Evolutionary conservation across 2,797 vertebrate species (phyloP), one percentile per base, ranked within the genome.

Genomic region (Micromesistius poutassou): DNA sequence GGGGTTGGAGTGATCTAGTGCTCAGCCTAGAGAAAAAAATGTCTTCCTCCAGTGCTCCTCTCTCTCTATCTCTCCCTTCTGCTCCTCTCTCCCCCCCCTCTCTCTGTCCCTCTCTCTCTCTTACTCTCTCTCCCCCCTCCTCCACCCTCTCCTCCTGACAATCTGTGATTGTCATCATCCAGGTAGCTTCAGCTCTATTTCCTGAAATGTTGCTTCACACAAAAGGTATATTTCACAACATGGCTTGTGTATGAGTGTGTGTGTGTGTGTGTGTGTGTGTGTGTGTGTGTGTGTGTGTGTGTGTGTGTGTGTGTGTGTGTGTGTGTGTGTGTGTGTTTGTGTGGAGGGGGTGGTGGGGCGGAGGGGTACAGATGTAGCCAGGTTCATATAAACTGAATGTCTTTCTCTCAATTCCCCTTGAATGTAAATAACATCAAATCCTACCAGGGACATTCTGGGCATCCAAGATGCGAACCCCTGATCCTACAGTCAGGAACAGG

Each of bases 91-190:
- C 35, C 8, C 35, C 8, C 35, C 8, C 7, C 35, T 8, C 35
- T 36, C 25, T 77, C 25, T 77, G 81, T 74, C 79, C 73, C 79
- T 79, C 62, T 74, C 68, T 75, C 71, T 84, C 85, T 89, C 84
- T 78, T 81, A 83, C 78, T 80, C 79, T 76, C 76, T 82, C 78
- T 84, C 46, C 71, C 78, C 72, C 73, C 28, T 80, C 72, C 50
- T 42, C 78, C 25, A 25, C n/a, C 13, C 66, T 40, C 42, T 50
- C 82, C 77, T 86, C 73, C 42, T 73, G 36, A 78, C 19, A 8
- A 28, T 85, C 88, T 91, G 83, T 86, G 89, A 89, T 82, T 86
- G 83, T 79, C 85, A 89, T 90, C 86, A 90, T 46, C 76, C 77
- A 72, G 81, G 78, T 82, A 83, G 66, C 46, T 78, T 77, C 9